These are phyloP conservation scores for Brachypodius melanocephalos DNA, from an alignment of 2,113 vertebrate genomes.

Conservation along the genomic window DNA sequence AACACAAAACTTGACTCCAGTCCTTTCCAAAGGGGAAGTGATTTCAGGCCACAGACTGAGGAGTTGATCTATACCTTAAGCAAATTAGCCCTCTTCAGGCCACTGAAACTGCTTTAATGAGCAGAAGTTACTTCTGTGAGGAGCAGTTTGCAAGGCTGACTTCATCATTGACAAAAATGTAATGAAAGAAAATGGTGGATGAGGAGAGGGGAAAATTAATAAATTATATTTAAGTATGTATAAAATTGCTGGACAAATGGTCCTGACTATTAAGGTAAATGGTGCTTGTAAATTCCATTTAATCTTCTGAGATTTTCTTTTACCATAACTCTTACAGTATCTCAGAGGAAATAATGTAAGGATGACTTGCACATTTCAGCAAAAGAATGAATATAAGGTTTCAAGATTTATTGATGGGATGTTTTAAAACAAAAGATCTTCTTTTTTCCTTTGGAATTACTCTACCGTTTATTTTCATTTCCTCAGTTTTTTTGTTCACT, in stretches of 20 bases:
- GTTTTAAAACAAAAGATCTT: slow-evolving; percentile 47
- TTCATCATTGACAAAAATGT: neutral
- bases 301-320: slow-evolving; percentile 37
- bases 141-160: neutral
- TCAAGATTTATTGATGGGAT: slow-evolving; percentile 35
- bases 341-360: slow-evolving; percentile 51
- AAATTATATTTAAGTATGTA: slow-evolving; percentile 15
- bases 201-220: slow-evolving; percentile 21
- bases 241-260: slow-evolving; percentile 40
- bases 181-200: neutral
- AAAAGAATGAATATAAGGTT: slow-evolving; percentile 18
- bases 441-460: slow-evolving; percentile 46
- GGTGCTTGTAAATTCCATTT: slow-evolving; percentile 62
- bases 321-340: slow-evolving; percentile 7
- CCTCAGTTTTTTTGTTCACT: slow-evolving; percentile 11
- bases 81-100: neutral
- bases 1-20: neutral
- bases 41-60: neutral
- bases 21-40: neutral
- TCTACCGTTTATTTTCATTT: slow-evolving; percentile 62
- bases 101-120: neutral
- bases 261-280: slow-evolving; percentile 46
- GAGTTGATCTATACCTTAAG: neutral
- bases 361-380: slow-evolving; percentile 29
- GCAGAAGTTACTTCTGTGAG: neutral